Percentiles rank a stretch among this genome's conserved stretches.
Conservation (phyloP, 2,888 invertebrate species). For the Xylota segnis region DNA sequence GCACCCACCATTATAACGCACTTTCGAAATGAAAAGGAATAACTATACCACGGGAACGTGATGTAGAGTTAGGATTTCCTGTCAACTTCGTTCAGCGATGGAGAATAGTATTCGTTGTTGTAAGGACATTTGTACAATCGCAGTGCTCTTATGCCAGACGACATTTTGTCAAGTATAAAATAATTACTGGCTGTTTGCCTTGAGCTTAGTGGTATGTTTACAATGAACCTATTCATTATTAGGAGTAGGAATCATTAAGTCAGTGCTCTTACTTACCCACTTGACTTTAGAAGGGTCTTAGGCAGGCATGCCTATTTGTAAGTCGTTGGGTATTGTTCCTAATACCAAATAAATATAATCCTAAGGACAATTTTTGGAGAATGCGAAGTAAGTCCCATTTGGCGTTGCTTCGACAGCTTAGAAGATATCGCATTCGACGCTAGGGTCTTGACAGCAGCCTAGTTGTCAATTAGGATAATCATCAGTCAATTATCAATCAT, state of each 20-base stretch:
- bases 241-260: background rate
- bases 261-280: background rate
- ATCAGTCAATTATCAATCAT: no score
- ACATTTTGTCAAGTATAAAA: background rate
- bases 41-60: background rate
- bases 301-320: background rate
- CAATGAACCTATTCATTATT: no score
- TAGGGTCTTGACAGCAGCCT: no score
- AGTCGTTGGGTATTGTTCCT: background rate
- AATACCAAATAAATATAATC: no score
- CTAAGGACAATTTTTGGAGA: no score
- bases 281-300: background rate
- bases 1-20: background rate
- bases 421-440: no score
- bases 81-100: background rate
- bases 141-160: background rate
- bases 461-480: no score
- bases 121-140: background rate
- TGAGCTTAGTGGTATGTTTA: background rate
- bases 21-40: background rate
- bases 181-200: background rate
- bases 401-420: no score
- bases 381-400: no score
- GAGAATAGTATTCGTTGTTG: background rate
- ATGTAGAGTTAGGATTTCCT: background rate